Base-by-base conservation (phyloP, 2,888 invertebrate genomes). In the Agrochola macilenta region DNA sequence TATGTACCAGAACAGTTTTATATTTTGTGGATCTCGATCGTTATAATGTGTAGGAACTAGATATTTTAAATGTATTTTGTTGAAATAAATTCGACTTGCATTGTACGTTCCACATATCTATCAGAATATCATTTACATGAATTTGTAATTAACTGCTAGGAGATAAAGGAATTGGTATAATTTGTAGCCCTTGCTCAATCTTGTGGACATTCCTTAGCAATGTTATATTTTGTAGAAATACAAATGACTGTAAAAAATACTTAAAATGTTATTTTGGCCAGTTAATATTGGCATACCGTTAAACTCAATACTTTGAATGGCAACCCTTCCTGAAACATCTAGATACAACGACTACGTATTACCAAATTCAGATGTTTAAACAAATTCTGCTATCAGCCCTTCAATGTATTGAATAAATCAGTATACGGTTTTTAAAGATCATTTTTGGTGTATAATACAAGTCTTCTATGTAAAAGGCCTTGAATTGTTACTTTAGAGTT, bases 401-500 rank as follows among this genome's bases (percentile, higher is more conserved):
- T 63, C 23, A 12, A 46, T 30, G 30, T 61, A 71, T 65, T 69
- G 52, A 68, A 49, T 77, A 63, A 61, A 82, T 64, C 75, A n/a
- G 68, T 76, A 79, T 71, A 57, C 26, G n/a, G 30, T 74, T 69
- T 68, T 84, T 54, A 76, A 76, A 71, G n/a, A 77, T 81, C 81
- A 69, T 85, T 83, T 83, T 79, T 79, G 76, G 65, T 83, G 84
- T 81, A 46, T 81, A 83, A 85, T 85, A 86, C 76, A 90, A 87
- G 90, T 91, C 89, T 92, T 91, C 91, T 92, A 90, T 91, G 85
- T 91, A 93, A 93, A 92, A 85, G 92, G 94, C 93, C 94, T 94
- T 94, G 88, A 88, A 92, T 91, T 92, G 89, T 94, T 93, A 90
- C 87, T 88, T 81, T 92, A 92, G 92, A 90, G 72, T 66, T 89